These are phyloP conservation scores for Paracentrotus lividus DNA, from an alignment of 53 echinoderm and acorn worm genomes.

Conservation along the genomic window DNA sequence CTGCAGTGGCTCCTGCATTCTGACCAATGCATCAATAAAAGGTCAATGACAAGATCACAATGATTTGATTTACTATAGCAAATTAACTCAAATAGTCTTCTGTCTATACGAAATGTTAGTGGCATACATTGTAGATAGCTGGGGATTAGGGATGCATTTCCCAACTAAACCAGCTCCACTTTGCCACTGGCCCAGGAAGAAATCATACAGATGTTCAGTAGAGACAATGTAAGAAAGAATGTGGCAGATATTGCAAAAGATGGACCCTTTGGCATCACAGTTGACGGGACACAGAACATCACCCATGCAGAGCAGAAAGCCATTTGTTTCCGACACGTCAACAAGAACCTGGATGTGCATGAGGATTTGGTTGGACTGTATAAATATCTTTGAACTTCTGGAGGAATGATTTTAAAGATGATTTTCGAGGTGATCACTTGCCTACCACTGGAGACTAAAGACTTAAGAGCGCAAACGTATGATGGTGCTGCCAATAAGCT, in stretches of 20 bases:
- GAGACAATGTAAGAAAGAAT: conserved; percentile 11
- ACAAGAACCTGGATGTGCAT: conserved; percentile 65
- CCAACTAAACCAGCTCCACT: conserved; percentile 49
- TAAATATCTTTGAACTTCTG: conserved; percentile 50
- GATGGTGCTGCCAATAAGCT: background rate
- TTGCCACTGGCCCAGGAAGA: conserved; percentile 70
- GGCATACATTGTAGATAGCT: too few relatives aligned
- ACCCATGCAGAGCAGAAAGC: conserved; percentile 71
- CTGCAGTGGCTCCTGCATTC: too few relatives aligned
- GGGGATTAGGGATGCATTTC: too few relatives aligned
- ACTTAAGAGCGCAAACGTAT: background rate
- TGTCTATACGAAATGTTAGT: too few relatives aligned
- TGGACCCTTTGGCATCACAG: conserved; percentile 59
- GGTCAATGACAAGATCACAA: too few relatives aligned
- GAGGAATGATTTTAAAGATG: conserved; percentile 46
- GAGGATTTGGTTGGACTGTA: conserved; percentile 74
- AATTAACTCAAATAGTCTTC: too few relatives aligned
- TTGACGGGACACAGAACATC: conserved; percentile 73
- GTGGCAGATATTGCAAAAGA: conserved; percentile 47
- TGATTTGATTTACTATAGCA: too few relatives aligned
- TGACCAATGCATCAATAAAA: too few relatives aligned
- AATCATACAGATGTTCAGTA: conserved; percentile 54
- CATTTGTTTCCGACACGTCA: conserved; percentile 71
- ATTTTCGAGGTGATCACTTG: conserved; percentile 47
- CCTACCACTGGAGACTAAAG: conserved; percentile 38